Evolutionary conservation across 2,797 vertebrate species (phyloP).

Genomic region (Rhincodon typus): DNA sequence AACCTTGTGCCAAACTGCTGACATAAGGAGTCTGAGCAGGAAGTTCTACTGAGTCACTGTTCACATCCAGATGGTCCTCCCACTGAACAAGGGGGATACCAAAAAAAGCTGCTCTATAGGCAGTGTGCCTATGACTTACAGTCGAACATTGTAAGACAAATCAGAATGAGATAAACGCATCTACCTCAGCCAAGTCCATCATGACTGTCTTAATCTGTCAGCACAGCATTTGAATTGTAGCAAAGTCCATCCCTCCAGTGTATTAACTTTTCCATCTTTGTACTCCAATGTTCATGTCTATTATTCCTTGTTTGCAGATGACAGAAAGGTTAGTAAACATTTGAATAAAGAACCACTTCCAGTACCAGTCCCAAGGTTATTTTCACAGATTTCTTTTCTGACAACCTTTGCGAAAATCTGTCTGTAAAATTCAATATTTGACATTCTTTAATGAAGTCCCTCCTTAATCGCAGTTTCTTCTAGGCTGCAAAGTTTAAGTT

Average conservation of each 20-base stretch:
- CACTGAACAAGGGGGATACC: neutral
- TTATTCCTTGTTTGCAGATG: neutral
- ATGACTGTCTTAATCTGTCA: too few relatives aligned
- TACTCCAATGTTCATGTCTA: neutral
- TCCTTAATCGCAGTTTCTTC: neutral
- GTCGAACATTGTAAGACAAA: neutral
- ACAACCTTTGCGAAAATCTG: neutral
- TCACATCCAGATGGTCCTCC: conserved; percentile 18
- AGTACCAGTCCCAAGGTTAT: neutral
- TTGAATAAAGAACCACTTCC: neutral
- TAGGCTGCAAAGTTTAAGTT: neutral
- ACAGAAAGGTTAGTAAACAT: neutral
- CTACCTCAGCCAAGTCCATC: neutral
- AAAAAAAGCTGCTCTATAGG: neutral
- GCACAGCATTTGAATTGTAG: too few relatives aligned
- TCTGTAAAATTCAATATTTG: neutral
- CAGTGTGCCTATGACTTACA: neutral
- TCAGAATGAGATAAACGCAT: neutral
- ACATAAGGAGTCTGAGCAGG: conserved; percentile 12
- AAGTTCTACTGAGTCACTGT: conserved; percentile 9
- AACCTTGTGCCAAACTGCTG: neutral
- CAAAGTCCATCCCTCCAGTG: neutral
- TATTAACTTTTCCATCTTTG: neutral
- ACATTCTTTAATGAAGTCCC: neutral
- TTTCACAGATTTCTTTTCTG: neutral